Base-by-base conservation (phyloP, 2,888 invertebrate genomes). In the Phengaris arion region DNA sequence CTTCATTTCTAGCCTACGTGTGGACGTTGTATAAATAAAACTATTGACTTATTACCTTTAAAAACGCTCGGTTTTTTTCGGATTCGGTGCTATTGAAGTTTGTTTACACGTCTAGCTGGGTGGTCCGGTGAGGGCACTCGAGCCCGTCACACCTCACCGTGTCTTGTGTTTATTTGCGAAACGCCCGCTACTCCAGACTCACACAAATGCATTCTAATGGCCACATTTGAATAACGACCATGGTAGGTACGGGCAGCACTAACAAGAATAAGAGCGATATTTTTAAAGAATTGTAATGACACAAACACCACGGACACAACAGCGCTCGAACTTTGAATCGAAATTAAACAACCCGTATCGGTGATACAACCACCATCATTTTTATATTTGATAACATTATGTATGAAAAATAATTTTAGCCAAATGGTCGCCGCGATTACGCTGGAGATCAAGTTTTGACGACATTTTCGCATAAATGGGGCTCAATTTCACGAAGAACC, bases 71-170 rank as follows among this genome's bases (percentile, higher is more conserved):
- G 22, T 70, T 69, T 75, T 76, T 77, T 79, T 78, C 77, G 79
- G 76, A 79, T 77, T 78, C 79, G 80, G 80, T 79, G 79, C 79
- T 81, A 81, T 83, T 81, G 81, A 82, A 78, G 80, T 78, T 75
- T 83, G 81, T 83, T 82, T 81, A 79, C 80, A 76, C 80, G 83
- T 13, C 72, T 72, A 87, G 89, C 85, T 84, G 84, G 85, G 86
- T 86, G 86, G 86, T 84, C 85, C 78, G 79, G 78, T 90, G 90
- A 88, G 88, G 84, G 84, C 94, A 94, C 94, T 94, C 94, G 94
- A 94, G 94, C 93, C 81, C 80, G 78, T 77, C 79, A 78, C 79
- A 78, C 77, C 78, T 77, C 74, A 57, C 76, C 77, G 78, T 76
- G 77, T 75, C 77, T 76, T 78, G 79, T 78, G 59, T 75, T 78